phyloP scores from a whole-genome alignment of 2,888 invertebrate genomes.

The Mythimna albipuncta region DNA sequence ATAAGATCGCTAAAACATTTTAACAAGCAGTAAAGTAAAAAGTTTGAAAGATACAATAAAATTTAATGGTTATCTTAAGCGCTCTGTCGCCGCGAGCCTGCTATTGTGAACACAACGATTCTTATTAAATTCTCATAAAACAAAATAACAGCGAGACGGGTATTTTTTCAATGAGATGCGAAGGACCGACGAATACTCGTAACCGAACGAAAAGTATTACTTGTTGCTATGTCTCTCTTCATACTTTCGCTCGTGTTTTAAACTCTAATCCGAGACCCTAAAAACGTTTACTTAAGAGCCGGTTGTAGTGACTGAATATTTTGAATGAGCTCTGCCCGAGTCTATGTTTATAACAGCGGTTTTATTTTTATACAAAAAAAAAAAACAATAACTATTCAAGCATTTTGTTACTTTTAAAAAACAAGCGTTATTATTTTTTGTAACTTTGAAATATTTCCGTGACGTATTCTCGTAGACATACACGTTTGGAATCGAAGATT shows the following conservation, averaged over 20 bases:
- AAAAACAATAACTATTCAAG: no score
- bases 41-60: conserved; percentile 28
- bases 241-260: conserved; percentile 7
- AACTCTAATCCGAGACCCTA: conserved; percentile 14
- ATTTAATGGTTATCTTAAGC: conserved; percentile 20
- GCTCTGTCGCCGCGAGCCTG: conserved; percentile 23
- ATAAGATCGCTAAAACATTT: conserved; percentile 5
- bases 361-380: no score
- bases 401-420: no score
- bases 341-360: no score
- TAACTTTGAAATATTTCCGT: no score
- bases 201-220: conserved; percentile 26
- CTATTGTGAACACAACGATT: conserved; percentile 47
- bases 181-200: conserved; percentile 22
- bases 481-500: no score
- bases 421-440: no score
- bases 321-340: no score
- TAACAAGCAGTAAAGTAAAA: conserved; percentile 36
- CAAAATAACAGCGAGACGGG: conserved; percentile 61
- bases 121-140: conserved; percentile 70
- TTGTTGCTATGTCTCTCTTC: conserved; percentile 38
- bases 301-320: no score
- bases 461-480: no score
- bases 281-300: conserved; percentile 11
- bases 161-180: conserved; percentile 49